Base-by-base conservation (phyloP, 2,797 vertebrate species). In the Myotis findleyi region DNA sequence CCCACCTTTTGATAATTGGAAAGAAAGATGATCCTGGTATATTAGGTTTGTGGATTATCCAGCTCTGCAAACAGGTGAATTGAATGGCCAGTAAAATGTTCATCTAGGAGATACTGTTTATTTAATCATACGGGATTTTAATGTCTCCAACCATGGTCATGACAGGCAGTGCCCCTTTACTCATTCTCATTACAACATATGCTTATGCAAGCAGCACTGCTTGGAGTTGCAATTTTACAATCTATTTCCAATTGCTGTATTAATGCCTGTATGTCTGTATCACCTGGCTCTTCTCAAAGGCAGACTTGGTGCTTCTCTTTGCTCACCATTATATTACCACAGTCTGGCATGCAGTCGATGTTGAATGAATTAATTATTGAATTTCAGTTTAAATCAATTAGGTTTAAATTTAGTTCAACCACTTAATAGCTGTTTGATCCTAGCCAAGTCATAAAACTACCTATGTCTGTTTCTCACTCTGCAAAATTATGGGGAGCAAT, bases 321-420 rank as follows among this genome's bases (percentile, higher is more conserved):
- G 33, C 14, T 77, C 55, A 62, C 57, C 9, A 5, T 59, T 72
- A 0, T 72, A 33, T 68, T 49, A 27, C 41, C 21, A 38, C 10
- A 80, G 36, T 36, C 49, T 82, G 62, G 14, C 55, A 83, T 14
- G 13, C 27, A 27, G 17, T 77, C 38, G 27, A 18, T 33, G 17
- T 71, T 51, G 20, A 44, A 17, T 71, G 51, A 80, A 77, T 89
- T 23, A 76, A 85, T 88, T 51, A 85, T 41, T 88, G 21, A 84
- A 87, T 55, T 86, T 53, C 36, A 33, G 12, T 76, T 83, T 73
- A 80, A 88, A 90, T 84, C 47, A 84, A 55, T 71, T 79, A 64
- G 30, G 41, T 87, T 81, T 66, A 64, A 66, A 17, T 82, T 93
- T 76, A 57, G 36, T 55, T 91, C 71, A 85, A 36, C 20, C 14